Evolutionary conservation across 2,797 vertebrate species (phyloP), one percentile per base, ranked within the genome.

Genomic region (Huso huso): DNA sequence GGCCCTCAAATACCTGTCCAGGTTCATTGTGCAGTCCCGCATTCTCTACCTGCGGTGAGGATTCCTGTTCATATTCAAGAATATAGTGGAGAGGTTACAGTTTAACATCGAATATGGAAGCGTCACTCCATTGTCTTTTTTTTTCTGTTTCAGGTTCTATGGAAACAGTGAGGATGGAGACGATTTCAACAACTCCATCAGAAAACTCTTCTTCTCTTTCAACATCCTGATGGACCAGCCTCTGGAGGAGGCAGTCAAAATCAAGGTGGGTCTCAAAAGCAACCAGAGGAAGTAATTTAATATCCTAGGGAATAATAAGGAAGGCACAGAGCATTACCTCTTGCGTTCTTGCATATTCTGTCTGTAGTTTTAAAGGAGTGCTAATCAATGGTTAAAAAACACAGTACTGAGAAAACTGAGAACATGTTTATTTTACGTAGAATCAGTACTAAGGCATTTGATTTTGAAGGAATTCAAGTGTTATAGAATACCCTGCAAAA

Each of bases 21-120:
- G 95, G n/a, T 99, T 99, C 73, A 96, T 99, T 13, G 93, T 98
- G n/a, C 95, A 96, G 74, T 99, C 96, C 0, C 83, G 95, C 52
- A 85, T 92, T 10, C 82, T 99, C 69, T 93, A 95, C 77, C 78
- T 96, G 70, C 94, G 95, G 96, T 99, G 81, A 78, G 69, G 6
- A 6, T 37, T 37, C 23, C 4, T 37, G 23, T 37, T 37, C 23
- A 37, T 37, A 37, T 37, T 37, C 23, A 37, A 37, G 23, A 4
- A 3, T 37, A 2, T 37, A 37, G 23, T 37, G 23, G 23, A 37
- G 23, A 37, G 23, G 23, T 37, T 8, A 10, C 15, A 9, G 1
- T 5, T 37, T 9, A 10, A 18, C 23, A 12, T 48, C 15, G 6
- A 8, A 62, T 0, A 62, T 6, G 1, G 3, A 12, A 7, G 23